Conservation (phyloP, 2,113 vertebrate genomes). For the Cyprinus carpio region DNA sequence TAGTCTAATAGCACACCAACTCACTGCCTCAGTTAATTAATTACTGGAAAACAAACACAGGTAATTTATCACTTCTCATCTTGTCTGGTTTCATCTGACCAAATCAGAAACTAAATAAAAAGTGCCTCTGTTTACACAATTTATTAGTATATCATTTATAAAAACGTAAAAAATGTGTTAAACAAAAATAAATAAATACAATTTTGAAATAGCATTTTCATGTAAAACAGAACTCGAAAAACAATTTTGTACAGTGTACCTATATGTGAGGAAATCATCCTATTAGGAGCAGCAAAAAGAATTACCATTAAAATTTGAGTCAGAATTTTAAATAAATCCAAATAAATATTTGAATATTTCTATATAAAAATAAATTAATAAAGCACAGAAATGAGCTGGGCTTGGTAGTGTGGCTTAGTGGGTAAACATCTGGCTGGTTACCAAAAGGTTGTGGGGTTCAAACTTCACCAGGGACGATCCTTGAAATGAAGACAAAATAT, state of each 20-base stretch:
- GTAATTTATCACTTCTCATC: background rate
- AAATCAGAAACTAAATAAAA: background rate
- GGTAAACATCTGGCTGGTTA: too few relatives aligned
- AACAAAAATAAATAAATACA: too few relatives aligned
- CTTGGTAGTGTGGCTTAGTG: too few relatives aligned
- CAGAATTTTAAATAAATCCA: background rate
- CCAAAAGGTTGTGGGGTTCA: background rate
- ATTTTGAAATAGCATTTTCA: too few relatives aligned
- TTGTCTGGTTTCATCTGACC: background rate
- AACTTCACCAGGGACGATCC: background rate
- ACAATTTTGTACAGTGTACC: too few relatives aligned
- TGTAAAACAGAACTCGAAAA: too few relatives aligned
- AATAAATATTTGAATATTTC: too few relatives aligned
- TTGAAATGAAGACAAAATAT: background rate
- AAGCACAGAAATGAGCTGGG: too few relatives aligned
- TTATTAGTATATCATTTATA: background rate
- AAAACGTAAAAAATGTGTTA: too few relatives aligned
- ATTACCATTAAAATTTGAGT: background rate
- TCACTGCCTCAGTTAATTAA: background rate
- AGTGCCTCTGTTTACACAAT: background rate
- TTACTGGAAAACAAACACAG: background rate
- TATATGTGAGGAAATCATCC: background rate
- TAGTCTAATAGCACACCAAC: background rate
- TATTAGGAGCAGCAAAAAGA: background rate
- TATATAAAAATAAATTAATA: too few relatives aligned